Evolutionary conservation across 2,797 vertebrate species (phyloP).

Genomic region (Myripristis murdjan): DNA sequence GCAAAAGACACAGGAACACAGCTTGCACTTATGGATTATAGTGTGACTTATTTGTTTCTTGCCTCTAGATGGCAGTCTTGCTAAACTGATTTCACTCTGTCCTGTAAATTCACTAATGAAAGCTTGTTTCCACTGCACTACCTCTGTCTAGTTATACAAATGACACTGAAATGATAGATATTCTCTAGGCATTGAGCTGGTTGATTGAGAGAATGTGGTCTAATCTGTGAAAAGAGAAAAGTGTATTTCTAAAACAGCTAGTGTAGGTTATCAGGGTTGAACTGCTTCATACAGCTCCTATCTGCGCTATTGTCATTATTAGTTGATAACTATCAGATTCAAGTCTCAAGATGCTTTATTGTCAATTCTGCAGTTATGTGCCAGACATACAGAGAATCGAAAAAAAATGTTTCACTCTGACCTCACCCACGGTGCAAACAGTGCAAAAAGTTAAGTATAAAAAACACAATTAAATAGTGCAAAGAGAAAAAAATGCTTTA

Average conservation of each 20-base stretch:
- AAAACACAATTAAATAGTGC: no score
- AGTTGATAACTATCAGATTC: not conserved
- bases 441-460: no score
- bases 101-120: not conserved
- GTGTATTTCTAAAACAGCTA: not conserved
- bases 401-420: no score
- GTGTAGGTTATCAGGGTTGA: not conserved
- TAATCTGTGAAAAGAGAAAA: not conserved
- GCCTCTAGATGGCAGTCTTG: conserved; percentile 77
- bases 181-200: not conserved
- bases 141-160: not conserved
- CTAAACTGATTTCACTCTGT: not conserved
- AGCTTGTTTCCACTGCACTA: not conserved
- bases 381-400: no score
- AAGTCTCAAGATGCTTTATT: no score
- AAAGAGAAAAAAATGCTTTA: no score
- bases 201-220: not conserved
- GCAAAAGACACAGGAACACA: no score
- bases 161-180: no score
- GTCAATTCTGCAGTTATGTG: no score
- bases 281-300: not conserved
- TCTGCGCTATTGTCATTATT: not conserved
- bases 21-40: no score
- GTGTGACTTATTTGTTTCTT: conserved; percentile 20
- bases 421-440: no score